Conservation (phyloP, 2,113 vertebrate genomes). For the Varanus komodoensis region DNA sequence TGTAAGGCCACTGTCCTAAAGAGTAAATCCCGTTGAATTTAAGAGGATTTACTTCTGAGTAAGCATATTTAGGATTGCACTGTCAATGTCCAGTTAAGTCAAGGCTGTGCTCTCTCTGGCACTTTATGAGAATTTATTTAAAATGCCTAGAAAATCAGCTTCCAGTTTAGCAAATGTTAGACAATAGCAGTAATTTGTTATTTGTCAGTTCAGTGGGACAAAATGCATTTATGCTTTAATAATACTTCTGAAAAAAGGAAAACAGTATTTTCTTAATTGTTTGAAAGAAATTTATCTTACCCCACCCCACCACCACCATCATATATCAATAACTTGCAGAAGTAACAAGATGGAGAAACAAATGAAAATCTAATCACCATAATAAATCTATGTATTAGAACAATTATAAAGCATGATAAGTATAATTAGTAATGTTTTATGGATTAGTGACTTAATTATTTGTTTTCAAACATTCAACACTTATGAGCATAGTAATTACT, state of each 20-base stretch:
- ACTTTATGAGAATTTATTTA: slow-evolving; percentile 11
- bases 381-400: slow-evolving; percentile 4
- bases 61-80: background rate
- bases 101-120: slow-evolving; percentile 18
- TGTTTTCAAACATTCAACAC: slow-evolving; percentile 35
- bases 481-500: slow-evolving; percentile 23
- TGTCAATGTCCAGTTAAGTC: slow-evolving; percentile 32
- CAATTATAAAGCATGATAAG: slow-evolving; percentile 10
- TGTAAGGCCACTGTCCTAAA: background rate
- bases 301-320: background rate
- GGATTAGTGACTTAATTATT: slow-evolving; percentile 15
- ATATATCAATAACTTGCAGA: background rate
- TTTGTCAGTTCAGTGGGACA: background rate
- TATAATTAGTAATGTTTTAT: slow-evolving; percentile 26
- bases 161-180: slow-evolving; percentile 13
- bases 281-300: background rate
- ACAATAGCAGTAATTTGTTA: slow-evolving; percentile 19
- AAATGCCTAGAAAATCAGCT: slow-evolving; percentile 32
- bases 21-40: background rate
- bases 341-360: slow-evolving; percentile 28
- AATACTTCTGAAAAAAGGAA: background rate
- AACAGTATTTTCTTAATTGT: background rate
- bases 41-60: background rate
- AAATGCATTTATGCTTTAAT: slow-evolving; percentile 4
- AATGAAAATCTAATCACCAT: background rate